phyloP scores from a whole-genome alignment of 37 sponge, comb jelly and placozoan species.

The Beroe forskalii region DNA sequence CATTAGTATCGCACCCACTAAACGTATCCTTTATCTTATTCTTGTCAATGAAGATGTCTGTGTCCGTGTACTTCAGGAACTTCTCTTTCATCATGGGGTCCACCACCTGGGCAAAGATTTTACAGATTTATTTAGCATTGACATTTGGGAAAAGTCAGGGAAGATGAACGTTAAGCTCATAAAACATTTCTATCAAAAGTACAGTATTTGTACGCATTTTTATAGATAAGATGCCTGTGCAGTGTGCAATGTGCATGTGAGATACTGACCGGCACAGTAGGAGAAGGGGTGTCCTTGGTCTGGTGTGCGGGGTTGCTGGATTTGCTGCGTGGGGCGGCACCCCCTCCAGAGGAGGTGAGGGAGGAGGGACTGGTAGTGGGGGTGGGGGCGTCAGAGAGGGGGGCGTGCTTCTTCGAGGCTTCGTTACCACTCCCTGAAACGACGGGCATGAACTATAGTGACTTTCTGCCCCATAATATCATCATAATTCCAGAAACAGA shows the following conservation, averaged over 20 bases:
- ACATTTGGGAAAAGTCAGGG: too few relatives aligned
- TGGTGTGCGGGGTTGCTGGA: neutral
- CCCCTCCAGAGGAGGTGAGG: neutral
- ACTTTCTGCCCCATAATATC: too few relatives aligned
- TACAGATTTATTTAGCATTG: too few relatives aligned
- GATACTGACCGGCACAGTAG: neutral
- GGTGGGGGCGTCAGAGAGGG: neutral
- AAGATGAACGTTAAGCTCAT: too few relatives aligned
- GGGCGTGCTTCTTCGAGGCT: neutral
- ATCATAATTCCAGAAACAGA: too few relatives aligned
- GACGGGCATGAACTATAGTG: too few relatives aligned
- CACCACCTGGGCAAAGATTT: neutral
- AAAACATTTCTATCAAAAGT: too few relatives aligned
- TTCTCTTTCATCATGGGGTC: constrained; percentile 39
- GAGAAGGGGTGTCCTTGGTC: neutral
- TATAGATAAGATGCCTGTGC: too few relatives aligned
- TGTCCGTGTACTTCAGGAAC: constrained; percentile 25
- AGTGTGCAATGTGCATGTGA: too few relatives aligned
- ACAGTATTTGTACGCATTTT: too few relatives aligned
- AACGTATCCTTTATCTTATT: constrained; percentile 47
- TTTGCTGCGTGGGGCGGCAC: too few relatives aligned
- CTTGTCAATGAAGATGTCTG: constrained; percentile 42
- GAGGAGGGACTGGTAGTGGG: neutral
- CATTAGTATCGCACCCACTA: constrained; percentile 41
- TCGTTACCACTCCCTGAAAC: neutral